Conservation (phyloP, 2,888 invertebrate genomes). For the Psococerastis gibbosa region DNA sequence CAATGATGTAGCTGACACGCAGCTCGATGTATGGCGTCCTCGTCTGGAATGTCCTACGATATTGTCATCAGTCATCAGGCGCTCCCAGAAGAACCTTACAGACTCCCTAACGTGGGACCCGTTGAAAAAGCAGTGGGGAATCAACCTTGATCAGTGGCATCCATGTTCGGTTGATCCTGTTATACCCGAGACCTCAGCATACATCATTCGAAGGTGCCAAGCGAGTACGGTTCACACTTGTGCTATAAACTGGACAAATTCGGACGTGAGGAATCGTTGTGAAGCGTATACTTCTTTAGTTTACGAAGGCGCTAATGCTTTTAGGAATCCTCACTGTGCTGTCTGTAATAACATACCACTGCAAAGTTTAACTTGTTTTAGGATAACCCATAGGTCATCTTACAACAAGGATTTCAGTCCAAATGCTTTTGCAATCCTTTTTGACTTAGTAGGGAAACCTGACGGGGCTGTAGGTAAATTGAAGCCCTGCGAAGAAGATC, state of each 20-base stretch:
- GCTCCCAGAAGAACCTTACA: background rate
- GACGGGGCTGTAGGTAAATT: slow-evolving; percentile 21
- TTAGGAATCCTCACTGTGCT: slow-evolving; percentile 29
- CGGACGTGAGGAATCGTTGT: slow-evolving; percentile 22
- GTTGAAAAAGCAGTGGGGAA: slow-evolving; percentile 22
- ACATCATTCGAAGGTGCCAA: slow-evolving; percentile 25
- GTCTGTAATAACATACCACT: slow-evolving; percentile 26
- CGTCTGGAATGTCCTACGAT: slow-evolving; percentile 24
- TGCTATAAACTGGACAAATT: slow-evolving; percentile 24
- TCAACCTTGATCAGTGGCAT: slow-evolving; percentile 22
- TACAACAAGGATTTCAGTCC: slow-evolving; percentile 24
- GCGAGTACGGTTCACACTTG: slow-evolving; percentile 23
- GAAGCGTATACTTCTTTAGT: slow-evolving; percentile 27
- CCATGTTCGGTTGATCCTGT: slow-evolving; percentile 25
- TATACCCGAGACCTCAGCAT: slow-evolving; percentile 22
- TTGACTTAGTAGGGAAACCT: slow-evolving; percentile 23
- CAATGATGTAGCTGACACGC: slow-evolving; percentile 19
- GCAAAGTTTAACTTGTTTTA: slow-evolving; percentile 19
- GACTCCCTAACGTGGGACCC: slow-evolving; percentile 19
- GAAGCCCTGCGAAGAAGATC: slow-evolving; percentile 21
- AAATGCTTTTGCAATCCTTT: slow-evolving; percentile 26
- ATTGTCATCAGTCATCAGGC: background rate
- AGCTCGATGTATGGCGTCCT: slow-evolving; percentile 24
- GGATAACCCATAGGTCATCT: slow-evolving; percentile 17
- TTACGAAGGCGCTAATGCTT: slow-evolving; percentile 23